Conservation (phyloP, 2,797 vertebrate species). For the Peromyscus melanophrys region DNA sequence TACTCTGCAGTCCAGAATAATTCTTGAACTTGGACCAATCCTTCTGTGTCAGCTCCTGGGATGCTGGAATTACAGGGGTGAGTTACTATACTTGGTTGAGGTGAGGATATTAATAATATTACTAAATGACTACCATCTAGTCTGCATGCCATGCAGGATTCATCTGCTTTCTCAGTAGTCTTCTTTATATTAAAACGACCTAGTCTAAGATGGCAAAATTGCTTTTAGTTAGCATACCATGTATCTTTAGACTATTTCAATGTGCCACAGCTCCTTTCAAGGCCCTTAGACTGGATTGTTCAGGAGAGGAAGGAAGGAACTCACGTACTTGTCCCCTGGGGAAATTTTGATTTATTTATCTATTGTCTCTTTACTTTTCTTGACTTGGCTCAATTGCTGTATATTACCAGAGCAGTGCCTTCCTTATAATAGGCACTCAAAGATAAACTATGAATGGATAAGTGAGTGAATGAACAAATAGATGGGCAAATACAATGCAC, state of each 20-base stretch:
- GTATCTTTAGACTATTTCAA: conserved; percentile 12
- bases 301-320: not conserved
- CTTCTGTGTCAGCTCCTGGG: not conserved
- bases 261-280: not conserved
- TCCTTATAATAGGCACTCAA: not conserved
- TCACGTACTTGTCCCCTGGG: not conserved
- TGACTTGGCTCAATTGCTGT: not conserved
- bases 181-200: conserved; percentile 11
- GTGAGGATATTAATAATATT: not conserved
- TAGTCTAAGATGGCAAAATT: not conserved
- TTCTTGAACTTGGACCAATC: not conserved
- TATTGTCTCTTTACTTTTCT: not conserved
- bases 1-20: not conserved
- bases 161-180: not conserved
- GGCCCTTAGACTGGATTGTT: conserved; percentile 4
- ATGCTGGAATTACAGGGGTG: not conserved
- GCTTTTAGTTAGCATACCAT: not conserved
- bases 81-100: not conserved
- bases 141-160: not conserved
- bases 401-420: conserved; percentile 9
- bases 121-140: not conserved
- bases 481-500: not conserved
- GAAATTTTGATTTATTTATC: conserved; percentile 21
- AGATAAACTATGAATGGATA: not conserved
- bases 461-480: not conserved